These are phyloP conservation scores for Spilarctia lutea DNA, from an alignment of 2,888 invertebrate species.

Conservation along the genomic window DNA sequence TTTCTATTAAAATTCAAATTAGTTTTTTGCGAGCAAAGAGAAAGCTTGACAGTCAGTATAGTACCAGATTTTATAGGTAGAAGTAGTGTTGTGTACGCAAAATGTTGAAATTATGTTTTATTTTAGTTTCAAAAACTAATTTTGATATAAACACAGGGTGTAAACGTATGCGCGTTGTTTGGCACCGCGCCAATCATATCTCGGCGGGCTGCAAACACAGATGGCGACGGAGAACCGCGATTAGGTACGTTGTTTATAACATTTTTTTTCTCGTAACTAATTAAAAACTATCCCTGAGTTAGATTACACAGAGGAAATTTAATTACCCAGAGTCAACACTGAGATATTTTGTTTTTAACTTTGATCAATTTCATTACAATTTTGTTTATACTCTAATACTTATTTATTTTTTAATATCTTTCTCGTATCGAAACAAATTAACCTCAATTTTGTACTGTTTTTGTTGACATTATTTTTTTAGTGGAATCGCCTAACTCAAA, in stretches of 20 bases:
- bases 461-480: slow-evolving; percentile 1
- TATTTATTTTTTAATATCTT: not conserved
- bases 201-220: slow-evolving; percentile 60
- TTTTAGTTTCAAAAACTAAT: slow-evolving; percentile 61
- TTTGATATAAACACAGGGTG: slow-evolving; percentile 58
- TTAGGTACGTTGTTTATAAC: slow-evolving; percentile 58
- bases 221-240: slow-evolving; percentile 64
- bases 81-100: slow-evolving; percentile 71
- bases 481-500: not conserved
- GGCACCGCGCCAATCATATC: slow-evolving; percentile 62
- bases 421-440: slow-evolving; percentile 8
- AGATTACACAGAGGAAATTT: slow-evolving; percentile 45
- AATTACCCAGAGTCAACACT: slow-evolving; percentile 32
- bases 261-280: slow-evolving; percentile 46
- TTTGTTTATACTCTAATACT: not conserved
- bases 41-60: slow-evolving; percentile 76
- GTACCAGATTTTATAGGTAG: slow-evolving; percentile 70
- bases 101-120: slow-evolving; percentile 57
- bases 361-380: slow-evolving; percentile 36
- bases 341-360: slow-evolving; percentile 21
- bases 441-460: slow-evolving; percentile 15
- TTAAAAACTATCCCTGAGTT: slow-evolving; percentile 49
- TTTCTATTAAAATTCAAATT: slow-evolving; percentile 83
- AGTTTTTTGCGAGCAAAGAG: slow-evolving; percentile 81
- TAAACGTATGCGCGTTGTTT: slow-evolving; percentile 55